Conservation (phyloP, 2,797 vertebrate genomes). For the Picus viridis region DNA sequence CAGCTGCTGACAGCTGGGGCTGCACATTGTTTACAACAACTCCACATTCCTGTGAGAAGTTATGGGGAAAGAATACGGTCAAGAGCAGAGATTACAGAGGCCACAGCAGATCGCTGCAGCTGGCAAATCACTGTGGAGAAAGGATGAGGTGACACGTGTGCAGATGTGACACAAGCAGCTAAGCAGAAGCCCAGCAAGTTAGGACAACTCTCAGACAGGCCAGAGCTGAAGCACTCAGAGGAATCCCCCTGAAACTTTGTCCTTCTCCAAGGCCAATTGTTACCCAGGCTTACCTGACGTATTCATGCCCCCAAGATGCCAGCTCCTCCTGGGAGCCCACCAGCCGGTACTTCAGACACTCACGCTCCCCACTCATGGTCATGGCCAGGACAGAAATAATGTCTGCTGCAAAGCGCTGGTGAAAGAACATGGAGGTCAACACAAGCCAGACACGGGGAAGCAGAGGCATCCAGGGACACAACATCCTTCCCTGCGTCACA, state of each 20-base stretch:
- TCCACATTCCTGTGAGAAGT: neutral
- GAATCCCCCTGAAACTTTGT: neutral
- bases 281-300: conserved; percentile 86
- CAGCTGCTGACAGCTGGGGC: neutral
- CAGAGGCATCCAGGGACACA: neutral
- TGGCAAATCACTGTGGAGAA: neutral
- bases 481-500: neutral
- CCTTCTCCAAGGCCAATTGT: neutral
- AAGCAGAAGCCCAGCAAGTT: neutral
- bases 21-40: neutral
- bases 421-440: neutral
- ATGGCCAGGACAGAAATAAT: conserved; percentile 98
- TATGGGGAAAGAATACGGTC: neutral
- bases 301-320: conserved; percentile 98
- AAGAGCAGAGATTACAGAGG: neutral
- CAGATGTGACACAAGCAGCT: neutral
- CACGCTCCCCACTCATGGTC: conserved; percentile 98
- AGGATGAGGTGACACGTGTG: neutral
- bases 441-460: fast-evolving
- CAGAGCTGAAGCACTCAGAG: fast-evolving
- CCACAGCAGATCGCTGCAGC: neutral
- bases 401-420: conserved; percentile 93
- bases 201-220: neutral
- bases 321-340: conserved; percentile 96
- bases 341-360: conserved; percentile 96